Base-by-base conservation (phyloP, 2,113 vertebrate genomes). In the Rana temporaria region DNA sequence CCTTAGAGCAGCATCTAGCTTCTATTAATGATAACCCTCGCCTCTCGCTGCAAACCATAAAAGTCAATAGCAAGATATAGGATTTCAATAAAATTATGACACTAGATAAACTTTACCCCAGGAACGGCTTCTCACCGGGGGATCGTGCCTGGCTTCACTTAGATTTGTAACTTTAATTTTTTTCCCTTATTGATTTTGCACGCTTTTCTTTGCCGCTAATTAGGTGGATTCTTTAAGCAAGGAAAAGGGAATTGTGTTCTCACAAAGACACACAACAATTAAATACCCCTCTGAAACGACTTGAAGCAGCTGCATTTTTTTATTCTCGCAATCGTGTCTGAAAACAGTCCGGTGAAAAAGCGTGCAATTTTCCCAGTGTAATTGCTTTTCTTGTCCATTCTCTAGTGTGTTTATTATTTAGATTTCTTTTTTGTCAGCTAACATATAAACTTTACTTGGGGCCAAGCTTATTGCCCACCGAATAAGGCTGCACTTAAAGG, bases 111-210 rank as follows among this genome's bases (percentile, higher is more conserved):
- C 93, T 89, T 92, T 90, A 90, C 90, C 70, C 70, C 83, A 85
- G 89, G 92, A 92, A 90, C 89, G 91, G 60, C 87, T 92, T 90
- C 90, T 91, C 90, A 89, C 87, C 52, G 72, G 81, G 42, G 86
- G 86, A 78, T 86, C 80, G 86, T 86, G 91, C 90, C 89, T 90
- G 86, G 86, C 90, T 91, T 85, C 88, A 85, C 79, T 86, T 89
- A 91, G 92, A 92, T 94, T 92, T 94, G 90, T 92, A 92, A 92
- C 92, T 93, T 93, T 93, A 93, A 93, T 94, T 93, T 93, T 93
- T 48, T 87, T 91, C 84, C 88, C 86, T 87, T 90, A 93, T 88
- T 91, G 91, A 90, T 93, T 88, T 91, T 82, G 69, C 73, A 14
- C 53, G 42, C 63, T 82, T 82, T 85, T 86, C 88, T 84, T 72